phyloP scores from a whole-genome alignment of 2,797 vertebrate genomes.

The Anas acuta region DNA sequence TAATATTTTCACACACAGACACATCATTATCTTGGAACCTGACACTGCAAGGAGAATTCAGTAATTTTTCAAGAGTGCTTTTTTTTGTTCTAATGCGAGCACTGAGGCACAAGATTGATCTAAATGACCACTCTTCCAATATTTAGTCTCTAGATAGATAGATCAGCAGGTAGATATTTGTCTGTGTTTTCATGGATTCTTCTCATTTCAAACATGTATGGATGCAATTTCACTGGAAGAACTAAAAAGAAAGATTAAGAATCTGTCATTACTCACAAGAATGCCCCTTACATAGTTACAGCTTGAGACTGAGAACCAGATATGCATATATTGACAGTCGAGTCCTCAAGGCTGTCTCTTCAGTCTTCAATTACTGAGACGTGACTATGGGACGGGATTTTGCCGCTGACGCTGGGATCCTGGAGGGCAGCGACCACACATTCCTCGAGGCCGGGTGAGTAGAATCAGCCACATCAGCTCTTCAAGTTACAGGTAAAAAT shows the following conservation, averaged over 20 bases:
- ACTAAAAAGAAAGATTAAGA: background rate
- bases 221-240: background rate
- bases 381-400: background rate
- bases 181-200: background rate
- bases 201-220: background rate
- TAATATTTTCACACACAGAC: slow-evolving; percentile 98
- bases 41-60: slow-evolving; percentile 88
- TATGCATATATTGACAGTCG: background rate
- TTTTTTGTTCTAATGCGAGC: slow-evolving; percentile 35
- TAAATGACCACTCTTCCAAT: background rate
- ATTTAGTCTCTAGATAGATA: background rate
- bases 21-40: slow-evolving; percentile 94
- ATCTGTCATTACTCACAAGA: background rate
- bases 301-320: background rate
- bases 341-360: background rate
- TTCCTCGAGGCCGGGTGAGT: background rate
- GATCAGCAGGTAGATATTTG: background rate
- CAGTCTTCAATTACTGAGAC: background rate
- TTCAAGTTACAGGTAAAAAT: background rate
- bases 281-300: background rate
- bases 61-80: slow-evolving; percentile 79
- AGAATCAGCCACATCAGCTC: background rate
- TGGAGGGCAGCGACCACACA: background rate
- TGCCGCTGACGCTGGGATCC: background rate
- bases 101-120: slow-evolving; percentile 45